Evolutionary conservation across 1,140 invertebrate genomes (phyloP).

Genomic region (Aphelenchoides fujianensis): DNA sequence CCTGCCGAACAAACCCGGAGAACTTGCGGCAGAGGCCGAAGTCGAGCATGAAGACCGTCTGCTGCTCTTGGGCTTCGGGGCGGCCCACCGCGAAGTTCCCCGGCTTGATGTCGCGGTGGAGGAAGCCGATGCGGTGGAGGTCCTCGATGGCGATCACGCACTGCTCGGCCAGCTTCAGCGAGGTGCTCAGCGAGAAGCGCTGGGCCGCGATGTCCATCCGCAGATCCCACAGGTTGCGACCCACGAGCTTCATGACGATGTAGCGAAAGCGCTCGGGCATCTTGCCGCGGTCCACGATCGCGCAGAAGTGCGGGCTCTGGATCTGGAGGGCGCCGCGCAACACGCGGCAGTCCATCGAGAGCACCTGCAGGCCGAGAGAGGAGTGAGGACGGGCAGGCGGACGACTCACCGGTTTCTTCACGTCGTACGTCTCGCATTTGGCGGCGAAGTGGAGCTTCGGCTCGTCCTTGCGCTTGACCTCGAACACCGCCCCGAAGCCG

Average conservation of each 20-base stretch:
- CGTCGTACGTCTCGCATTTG: constrained; percentile 29
- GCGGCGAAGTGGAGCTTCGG: constrained; percentile 1
- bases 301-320: constrained; percentile 16
- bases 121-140: constrained; percentile 32
- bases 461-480: not conserved
- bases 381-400: not conserved
- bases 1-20: not conserved
- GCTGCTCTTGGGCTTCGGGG: constrained; percentile 29
- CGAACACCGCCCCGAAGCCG: constrained; percentile 23
- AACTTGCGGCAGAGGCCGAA: constrained; percentile 34
- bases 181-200: constrained; percentile 40
- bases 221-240: constrained; percentile 49
- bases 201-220: constrained; percentile 29
- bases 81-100: constrained; percentile 31
- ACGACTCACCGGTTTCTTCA: constrained; percentile 20
- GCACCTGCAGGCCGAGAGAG: not conserved
- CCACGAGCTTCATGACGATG: constrained; percentile 44
- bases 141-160: constrained; percentile 53
- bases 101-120: constrained; percentile 36
- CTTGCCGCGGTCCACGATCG: constrained; percentile 36
- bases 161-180: constrained; percentile 39
- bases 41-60: constrained; percentile 36
- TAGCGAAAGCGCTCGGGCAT: constrained; percentile 10
- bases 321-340: constrained; percentile 18
- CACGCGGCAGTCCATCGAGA: constrained; percentile 25